Evolutionary conservation across 1,140 invertebrate genomes (phyloP).

Genomic region (Calliopsis andreniformis): DNA sequence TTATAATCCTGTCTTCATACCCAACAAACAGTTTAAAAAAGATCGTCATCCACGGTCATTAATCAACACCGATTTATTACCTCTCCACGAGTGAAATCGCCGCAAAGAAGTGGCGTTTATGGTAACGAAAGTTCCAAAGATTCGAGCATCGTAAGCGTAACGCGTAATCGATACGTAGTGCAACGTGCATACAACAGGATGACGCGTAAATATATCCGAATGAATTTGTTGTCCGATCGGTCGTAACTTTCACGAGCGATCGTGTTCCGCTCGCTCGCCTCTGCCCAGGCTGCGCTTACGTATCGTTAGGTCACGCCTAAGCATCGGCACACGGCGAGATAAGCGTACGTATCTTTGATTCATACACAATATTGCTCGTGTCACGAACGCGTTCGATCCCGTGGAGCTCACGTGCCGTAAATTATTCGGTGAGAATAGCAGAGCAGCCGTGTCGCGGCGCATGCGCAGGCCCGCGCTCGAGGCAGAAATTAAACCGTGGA

Average conservation of each 20-base stretch:
- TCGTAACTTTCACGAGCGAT: constrained; percentile 30
- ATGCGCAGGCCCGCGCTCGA: constrained; percentile 50
- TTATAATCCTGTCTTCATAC: background rate
- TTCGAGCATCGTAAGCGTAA: background rate
- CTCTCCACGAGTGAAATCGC: background rate
- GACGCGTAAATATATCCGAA: constrained; percentile 20
- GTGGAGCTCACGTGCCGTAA: constrained; percentile 66
- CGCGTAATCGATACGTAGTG: constrained; percentile 3
- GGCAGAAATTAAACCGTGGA: constrained; percentile 62
- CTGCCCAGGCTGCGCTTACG: constrained; percentile 26
- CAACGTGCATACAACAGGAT: background rate
- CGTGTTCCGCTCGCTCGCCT: background rate
- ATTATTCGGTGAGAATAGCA: constrained; percentile 67
- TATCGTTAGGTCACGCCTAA: constrained; percentile 36
- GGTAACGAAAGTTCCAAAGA: no score
- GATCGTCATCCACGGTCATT: background rate
- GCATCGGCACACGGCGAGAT: constrained; percentile 19
- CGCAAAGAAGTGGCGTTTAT: no score
- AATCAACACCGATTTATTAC: background rate
- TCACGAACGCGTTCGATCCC: constrained; percentile 63
- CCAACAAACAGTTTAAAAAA: background rate
- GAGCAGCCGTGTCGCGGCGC: constrained; percentile 60
- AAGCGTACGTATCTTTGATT: constrained; percentile 54
- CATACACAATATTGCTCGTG: constrained; percentile 51
- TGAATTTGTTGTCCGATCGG: constrained; percentile 22